Evolutionary conservation across 2,797 vertebrate species (phyloP).

Genomic region (Brachyalestes nurse): DNA sequence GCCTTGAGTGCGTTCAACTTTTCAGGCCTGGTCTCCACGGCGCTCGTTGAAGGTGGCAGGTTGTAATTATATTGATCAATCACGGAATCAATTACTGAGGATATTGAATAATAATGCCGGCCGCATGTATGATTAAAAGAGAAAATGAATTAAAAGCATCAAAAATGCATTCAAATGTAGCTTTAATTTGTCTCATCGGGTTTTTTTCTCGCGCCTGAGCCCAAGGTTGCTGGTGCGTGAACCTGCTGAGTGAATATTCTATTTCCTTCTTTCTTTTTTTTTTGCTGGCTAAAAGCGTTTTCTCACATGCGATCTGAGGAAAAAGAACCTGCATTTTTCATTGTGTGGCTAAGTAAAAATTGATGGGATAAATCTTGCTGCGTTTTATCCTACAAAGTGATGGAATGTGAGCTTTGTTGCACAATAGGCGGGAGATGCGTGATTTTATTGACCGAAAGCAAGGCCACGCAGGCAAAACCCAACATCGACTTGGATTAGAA

Average conservation of each 20-base stretch:
- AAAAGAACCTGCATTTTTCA: conserved; percentile 46
- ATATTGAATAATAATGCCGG: conserved; percentile 75
- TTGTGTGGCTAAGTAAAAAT: conserved; percentile 36
- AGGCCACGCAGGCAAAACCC: neutral
- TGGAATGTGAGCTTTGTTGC: neutral
- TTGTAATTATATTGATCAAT: conserved; percentile 67
- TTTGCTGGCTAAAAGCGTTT: neutral
- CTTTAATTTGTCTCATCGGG: conserved; percentile 68
- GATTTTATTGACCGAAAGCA: neutral
- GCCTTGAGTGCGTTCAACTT: conserved; percentile 65
- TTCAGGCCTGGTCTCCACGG: conserved; percentile 60
- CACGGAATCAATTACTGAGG: conserved; percentile 63
- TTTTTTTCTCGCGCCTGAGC: conserved; percentile 49
- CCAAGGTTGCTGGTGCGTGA: conserved; percentile 68
- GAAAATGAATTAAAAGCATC: conserved; percentile 71
- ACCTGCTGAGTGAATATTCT: conserved; percentile 40
- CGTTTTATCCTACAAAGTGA: neutral
- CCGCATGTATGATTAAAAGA: conserved; percentile 73
- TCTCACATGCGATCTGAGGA: neutral
- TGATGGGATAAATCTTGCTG: conserved; percentile 16
- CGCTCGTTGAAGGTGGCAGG: conserved; percentile 62
- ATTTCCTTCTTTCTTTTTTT: neutral
- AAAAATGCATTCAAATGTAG: conserved; percentile 71
- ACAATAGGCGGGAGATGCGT: neutral
- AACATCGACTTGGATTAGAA: neutral